A percentile compares a stretch with the other conserved stretches of the same genome.
These are phyloP conservation scores for Sminthopsis crassicaudata DNA, from an alignment of 2,113 vertebrate species.

Conservation along the genomic window DNA sequence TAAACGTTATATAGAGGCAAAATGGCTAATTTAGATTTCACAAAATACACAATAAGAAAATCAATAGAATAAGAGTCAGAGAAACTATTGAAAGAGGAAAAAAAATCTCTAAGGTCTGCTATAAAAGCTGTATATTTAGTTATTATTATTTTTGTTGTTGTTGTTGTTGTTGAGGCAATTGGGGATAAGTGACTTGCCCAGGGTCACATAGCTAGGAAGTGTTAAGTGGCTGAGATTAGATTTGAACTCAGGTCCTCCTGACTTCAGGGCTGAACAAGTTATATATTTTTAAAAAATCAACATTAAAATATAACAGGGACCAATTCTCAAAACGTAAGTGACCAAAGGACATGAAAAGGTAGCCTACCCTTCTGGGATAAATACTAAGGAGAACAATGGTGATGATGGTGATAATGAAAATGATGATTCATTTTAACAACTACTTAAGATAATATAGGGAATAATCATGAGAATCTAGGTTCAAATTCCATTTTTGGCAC, in stretches of 20 bases:
- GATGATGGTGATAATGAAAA: too few relatives aligned
- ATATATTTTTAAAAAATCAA: neutral
- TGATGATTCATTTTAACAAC: neutral
- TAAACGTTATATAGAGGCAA: neutral
- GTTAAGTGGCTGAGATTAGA: too few relatives aligned
- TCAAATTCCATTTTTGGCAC: neutral
- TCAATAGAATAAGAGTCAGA: neutral
- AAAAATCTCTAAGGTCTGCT: neutral
- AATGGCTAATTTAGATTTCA: neutral
- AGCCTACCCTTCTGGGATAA: neutral
- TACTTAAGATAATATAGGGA: neutral
- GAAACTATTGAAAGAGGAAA: neutral
- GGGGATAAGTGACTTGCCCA: too few relatives aligned
- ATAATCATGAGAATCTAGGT: neutral
- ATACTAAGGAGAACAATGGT: neutral
- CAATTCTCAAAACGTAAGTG: neutral
- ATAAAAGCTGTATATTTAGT: neutral
- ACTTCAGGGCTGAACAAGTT: too few relatives aligned
- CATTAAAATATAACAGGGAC: neutral
- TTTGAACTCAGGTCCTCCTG: too few relatives aligned
- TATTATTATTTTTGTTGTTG: too few relatives aligned
- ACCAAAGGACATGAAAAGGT: neutral
- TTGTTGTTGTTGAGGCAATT: too few relatives aligned
- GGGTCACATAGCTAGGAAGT: too few relatives aligned
- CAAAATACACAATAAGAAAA: neutral